Conservation (phyloP, 1,140 invertebrate species). For the Epicauta chinensis region DNA sequence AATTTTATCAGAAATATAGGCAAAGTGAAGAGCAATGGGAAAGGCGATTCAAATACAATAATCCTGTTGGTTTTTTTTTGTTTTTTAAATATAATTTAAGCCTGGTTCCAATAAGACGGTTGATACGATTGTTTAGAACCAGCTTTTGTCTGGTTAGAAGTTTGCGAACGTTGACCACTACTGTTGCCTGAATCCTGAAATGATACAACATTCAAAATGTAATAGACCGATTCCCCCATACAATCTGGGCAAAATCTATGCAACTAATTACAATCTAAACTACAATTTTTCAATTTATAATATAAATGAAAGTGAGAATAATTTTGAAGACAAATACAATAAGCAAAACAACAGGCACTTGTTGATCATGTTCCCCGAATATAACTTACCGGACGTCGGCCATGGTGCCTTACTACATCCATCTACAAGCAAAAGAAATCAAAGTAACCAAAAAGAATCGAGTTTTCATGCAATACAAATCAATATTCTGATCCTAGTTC, state of each 20-base stretch:
- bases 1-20: slow-evolving; percentile 14
- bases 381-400: slow-evolving; percentile 44
- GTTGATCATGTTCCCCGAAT: slow-evolving; percentile 10
- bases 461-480: neutral
- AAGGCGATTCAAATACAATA: neutral
- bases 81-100: slow-evolving; percentile 23
- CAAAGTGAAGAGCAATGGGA: slow-evolving; percentile 22
- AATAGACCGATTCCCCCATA: neutral
- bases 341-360: slow-evolving; percentile 19
- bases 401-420: slow-evolving; percentile 44
- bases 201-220: slow-evolving; percentile 7
- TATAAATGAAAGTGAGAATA: neutral
- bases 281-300: neutral
- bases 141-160: slow-evolving; percentile 60
- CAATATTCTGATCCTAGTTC: neutral
- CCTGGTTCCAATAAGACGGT: slow-evolving; percentile 53
- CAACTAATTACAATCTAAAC: neutral
- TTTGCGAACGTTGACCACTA: slow-evolving; percentile 59
- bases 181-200: slow-evolving; percentile 58
- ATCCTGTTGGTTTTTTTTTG: neutral
- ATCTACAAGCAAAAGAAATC: slow-evolving; percentile 46
- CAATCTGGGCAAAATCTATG: neutral
- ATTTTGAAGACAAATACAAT: too few species aligned
- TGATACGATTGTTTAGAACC: slow-evolving; percentile 58
- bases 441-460: slow-evolving; percentile 36